Evolutionary conservation across 2,888 invertebrate genomes (phyloP), one percentile per base, ranked within the genome.

Genomic region (Saturnia pavonia): DNA sequence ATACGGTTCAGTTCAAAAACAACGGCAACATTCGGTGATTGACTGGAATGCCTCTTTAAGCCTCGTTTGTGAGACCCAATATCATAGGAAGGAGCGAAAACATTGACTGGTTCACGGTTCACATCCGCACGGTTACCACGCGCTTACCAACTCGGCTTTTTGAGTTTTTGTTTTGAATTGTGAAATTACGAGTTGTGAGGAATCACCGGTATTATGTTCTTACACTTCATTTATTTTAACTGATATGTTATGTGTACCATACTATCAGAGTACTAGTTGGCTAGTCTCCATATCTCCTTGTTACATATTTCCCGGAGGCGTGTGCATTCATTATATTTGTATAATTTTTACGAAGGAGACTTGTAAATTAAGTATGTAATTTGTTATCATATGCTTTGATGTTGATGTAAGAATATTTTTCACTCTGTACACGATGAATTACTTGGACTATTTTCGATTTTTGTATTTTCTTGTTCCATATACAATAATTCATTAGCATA

Each of bases 241-340:
- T 40, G 19, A 40, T 65, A 34, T 63, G 54, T 54, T 54, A 22
- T 54, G 1, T 65, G 40, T 40, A 40, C 22, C 40, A 65, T 65
- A 19, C 40, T 19, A 40, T 25, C 19, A 40, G 12, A 40, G 40
- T 0, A 25, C 85, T 80, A 87, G 79, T 87, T 86, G 85, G 86
- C 88, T 74, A 74, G 72, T 71, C 75, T 85, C 85, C 87, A 87
- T 83, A 73, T 70, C 70, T 73, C 76, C 72, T 76, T 74, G 76
- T 76, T 74, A 73, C 71, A 71, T 77, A 73, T 77, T 74, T 74
- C 71, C 78, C 74, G 76, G 74, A 77, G 71, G 72, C 54, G 25
- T 57, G 67, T 42, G 68, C 43, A 34, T 73, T 79, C 22, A 71
- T 71, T 54, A 68, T 19, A 25, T 68, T 68, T 68, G 65, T 65